Percentiles rank a stretch among this genome's conserved stretches.
These are phyloP conservation scores for Chironomus riparius DNA, from an alignment of 2,888 invertebrate genomes.

Conservation along the genomic window DNA sequence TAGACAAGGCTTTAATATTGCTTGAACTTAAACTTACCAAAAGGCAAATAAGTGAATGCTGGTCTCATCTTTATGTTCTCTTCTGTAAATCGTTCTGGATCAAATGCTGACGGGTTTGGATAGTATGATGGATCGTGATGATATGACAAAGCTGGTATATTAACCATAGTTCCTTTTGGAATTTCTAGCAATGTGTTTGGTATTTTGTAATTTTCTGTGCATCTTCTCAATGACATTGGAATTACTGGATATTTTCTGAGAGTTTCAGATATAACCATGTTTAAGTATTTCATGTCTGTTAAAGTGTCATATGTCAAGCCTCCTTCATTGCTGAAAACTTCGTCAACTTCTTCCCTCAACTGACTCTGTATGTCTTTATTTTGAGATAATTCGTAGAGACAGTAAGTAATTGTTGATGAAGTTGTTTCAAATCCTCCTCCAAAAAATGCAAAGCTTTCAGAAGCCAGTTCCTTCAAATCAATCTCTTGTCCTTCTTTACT, in stretches of 20 bases:
- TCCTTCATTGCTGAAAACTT: slow-evolving; percentile 34
- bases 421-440: slow-evolving; percentile 49
- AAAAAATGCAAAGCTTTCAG: neutral
- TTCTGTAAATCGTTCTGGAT: slow-evolving; percentile 51
- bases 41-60: slow-evolving; percentile 36
- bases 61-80: slow-evolving; percentile 48
- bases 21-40: slow-evolving; percentile 28
- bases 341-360: slow-evolving; percentile 40
- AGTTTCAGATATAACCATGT: slow-evolving; percentile 43
- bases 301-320: slow-evolving; percentile 38
- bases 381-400: slow-evolving; percentile 44
- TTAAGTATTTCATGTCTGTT: slow-evolving; percentile 40
- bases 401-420: slow-evolving; percentile 48
- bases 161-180: slow-evolving; percentile 45
- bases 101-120: slow-evolving; percentile 51
- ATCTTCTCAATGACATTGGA: slow-evolving; percentile 45
- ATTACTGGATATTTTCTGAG: slow-evolving; percentile 49
- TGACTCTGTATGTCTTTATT: slow-evolving; percentile 37
- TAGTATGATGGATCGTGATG: slow-evolving; percentile 52
- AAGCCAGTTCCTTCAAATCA: neutral
- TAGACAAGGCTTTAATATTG: no score
- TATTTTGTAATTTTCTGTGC: slow-evolving; percentile 45
- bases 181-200: slow-evolving; percentile 45
- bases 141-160: slow-evolving; percentile 48
- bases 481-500: neutral